Base-by-base conservation (phyloP, 1,140 invertebrate genomes). In the Episyrphus balteatus region DNA sequence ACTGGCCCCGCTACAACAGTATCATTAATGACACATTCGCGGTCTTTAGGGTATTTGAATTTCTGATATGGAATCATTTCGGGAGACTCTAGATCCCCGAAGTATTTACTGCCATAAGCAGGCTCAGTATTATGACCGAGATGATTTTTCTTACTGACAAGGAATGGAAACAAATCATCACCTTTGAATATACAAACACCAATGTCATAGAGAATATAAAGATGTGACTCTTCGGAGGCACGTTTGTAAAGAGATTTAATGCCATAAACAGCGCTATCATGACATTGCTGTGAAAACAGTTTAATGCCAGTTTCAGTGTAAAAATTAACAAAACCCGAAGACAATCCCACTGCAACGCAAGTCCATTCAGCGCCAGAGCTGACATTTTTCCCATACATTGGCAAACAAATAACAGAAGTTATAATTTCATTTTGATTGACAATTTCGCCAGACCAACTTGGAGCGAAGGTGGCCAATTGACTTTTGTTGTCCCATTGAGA, bases 291-390 rank as follows among this genome's bases (percentile, higher is more conserved):
- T 36, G 81, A 81, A 13, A 94, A 70, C 30, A 98, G 71, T 34
- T 91, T 71, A 52, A 81, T 77, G 31, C 88, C 89, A 57, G 78
- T 82, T 75, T 93, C 92, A 10, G 88, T 91, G 62, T 92, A 96
- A 71, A 96, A 91, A 51, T 82, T 74, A 31, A 96, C 73, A 72
- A 78, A 81, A 30, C 94, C 93, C 50, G 84, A 83, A 53, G 78
- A 80, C 56, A 92, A 88, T 17, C 92, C 92, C 48, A 94, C 76
- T 50, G 85, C 79, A 51, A 96, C 79, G 69, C 89, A 93, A 12
- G 90, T 93, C 92, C 92, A 97, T 66, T 97, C 92, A n/a, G 77
- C 50, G 7, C 51, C 44, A 39, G 56, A 66, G 37, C 49, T 66
- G 58, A 32, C 67, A 65, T 36, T 59, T 63, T 50, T 62, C 46